These are phyloP conservation scores for Euclidia mi DNA, from an alignment of 2,888 invertebrate genomes.

Conservation along the genomic window DNA sequence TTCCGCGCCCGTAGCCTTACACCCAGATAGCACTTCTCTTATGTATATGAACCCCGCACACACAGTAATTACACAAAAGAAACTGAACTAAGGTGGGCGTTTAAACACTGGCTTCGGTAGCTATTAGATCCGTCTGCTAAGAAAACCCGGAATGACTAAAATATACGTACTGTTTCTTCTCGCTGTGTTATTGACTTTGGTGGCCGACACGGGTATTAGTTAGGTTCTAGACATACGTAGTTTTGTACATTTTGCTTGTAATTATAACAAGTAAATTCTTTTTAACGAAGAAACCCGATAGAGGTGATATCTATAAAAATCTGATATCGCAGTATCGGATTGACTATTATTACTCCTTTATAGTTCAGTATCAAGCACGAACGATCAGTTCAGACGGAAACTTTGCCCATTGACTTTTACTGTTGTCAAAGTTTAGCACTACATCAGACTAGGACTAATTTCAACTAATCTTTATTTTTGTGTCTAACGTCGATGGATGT, in stretches of 20 bases:
- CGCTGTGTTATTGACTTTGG: conserved; percentile 66
- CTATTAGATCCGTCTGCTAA: conserved; percentile 66
- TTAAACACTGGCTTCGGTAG: conserved; percentile 72
- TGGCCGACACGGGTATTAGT: conserved; percentile 48
- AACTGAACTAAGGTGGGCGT: conserved; percentile 75
- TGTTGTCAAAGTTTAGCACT: conserved; percentile 73
- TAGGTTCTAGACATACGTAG: conserved; percentile 47
- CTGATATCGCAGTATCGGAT: not conserved
- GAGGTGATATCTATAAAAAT: conserved; percentile 16
- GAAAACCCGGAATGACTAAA: conserved; percentile 68
- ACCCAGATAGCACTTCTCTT: conserved; percentile 81
- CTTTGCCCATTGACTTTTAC: conserved; percentile 76
- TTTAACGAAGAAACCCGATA: no score
- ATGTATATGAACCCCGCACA: conserved; percentile 78
- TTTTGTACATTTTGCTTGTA: no score
- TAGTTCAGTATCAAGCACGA: conserved; percentile 65
- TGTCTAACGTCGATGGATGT: conserved; percentile 25
- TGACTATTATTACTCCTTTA: conserved; percentile 55
- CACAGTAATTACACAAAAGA: conserved; percentile 85
- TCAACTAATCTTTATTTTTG: conserved; percentile 53
- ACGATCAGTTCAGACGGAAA: conserved; percentile 73
- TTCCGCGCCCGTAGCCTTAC: conserved; percentile 81
- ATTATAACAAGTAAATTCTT: no score
- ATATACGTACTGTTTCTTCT: conserved; percentile 56
- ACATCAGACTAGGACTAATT: conserved; percentile 70